These are phyloP conservation scores for Channa maculata DNA, from an alignment of 2,113 vertebrate genomes.

Conservation along the genomic window DNA sequence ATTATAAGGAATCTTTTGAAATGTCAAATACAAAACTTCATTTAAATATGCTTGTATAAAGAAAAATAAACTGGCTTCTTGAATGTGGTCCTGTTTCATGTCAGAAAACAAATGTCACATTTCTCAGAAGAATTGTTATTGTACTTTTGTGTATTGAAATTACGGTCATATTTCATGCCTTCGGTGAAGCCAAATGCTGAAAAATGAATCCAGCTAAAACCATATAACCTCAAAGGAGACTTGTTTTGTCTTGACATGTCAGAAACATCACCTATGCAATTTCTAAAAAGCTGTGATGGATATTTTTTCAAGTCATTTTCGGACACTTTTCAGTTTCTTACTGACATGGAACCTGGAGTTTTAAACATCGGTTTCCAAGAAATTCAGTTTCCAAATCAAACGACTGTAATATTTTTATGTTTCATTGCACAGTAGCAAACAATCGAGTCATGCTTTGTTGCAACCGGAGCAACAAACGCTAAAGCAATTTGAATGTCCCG, in stretches of 20 bases:
- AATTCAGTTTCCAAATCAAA: too few relatives aligned
- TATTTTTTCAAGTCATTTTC: background rate
- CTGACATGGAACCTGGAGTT: background rate
- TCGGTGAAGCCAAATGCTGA: background rate
- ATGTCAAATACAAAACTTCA: constrained; percentile 32
- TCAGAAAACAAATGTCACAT: constrained; percentile 7
- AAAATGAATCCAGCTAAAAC: background rate
- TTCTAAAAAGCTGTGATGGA: background rate
- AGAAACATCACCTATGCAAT: background rate
- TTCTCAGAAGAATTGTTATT: background rate
- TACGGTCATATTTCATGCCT: background rate
- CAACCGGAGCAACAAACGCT: too few relatives aligned
- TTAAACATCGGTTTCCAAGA: background rate
- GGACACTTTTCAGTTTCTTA: background rate
- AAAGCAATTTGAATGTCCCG: too few relatives aligned
- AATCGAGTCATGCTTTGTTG: too few relatives aligned
- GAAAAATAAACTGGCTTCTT: constrained; percentile 13
- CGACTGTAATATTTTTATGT: too few relatives aligned
- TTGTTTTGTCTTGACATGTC: background rate
- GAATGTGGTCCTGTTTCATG: background rate
- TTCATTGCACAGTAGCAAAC: too few relatives aligned
- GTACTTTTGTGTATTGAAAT: constrained; percentile 1
- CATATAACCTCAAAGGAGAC: background rate
- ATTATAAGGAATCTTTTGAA: constrained; percentile 31
- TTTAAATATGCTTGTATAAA: constrained; percentile 10